Evolutionary conservation across 2,113 vertebrate species (phyloP), one percentile per base, ranked within the genome.

Genomic region (Campylomormyrus tamandua): DNA sequence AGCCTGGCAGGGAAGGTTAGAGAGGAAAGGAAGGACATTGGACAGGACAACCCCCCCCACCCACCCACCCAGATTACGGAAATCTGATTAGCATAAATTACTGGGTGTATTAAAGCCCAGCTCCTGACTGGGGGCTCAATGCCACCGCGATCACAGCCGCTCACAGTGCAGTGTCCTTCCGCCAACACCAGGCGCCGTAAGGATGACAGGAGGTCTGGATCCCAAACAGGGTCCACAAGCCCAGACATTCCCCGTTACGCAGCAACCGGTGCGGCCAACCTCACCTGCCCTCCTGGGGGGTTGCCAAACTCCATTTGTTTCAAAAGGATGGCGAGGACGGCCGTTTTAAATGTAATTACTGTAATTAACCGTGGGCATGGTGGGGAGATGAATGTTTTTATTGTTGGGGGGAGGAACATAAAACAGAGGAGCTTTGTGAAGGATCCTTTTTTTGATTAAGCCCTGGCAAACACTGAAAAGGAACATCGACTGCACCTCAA

Each of bases 51-150:
- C 17, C 31, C 2, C 56, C 9, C 53, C 49, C 11, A 15, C 49
- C 49, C 52, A 56, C 53, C 53, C 53, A 21, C 5, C 45, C 46
- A 31, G 53, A 19, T 66, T 52, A 24, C 24, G 11, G 6, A n/a
- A 39, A 10, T 46, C 56, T 90, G 21, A 90, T 90, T 90, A 87
- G 10, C 83, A 90, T 70, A 66, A 45, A 87, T 77, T 87, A 87
- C 45, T 70, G 84, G 19, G 46, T 7, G 15, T 70, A 31, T 46
- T 50, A 48, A n/a, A 56, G 5, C 8, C 84, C 46, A 17, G 35
- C 83, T 58, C 42, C 83, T 27, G 7, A 35, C 70, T 3, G 11
- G 48, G 56, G 27, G 89, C 39, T 24, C n/a, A 39, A 4, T 42
- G 84, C 39, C 89, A 50, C 49, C 27, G 21, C 50, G 5, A 53